Evolutionary conservation across 2,113 vertebrate species (phyloP).

Genomic region (Apodemus sylvaticus): DNA sequence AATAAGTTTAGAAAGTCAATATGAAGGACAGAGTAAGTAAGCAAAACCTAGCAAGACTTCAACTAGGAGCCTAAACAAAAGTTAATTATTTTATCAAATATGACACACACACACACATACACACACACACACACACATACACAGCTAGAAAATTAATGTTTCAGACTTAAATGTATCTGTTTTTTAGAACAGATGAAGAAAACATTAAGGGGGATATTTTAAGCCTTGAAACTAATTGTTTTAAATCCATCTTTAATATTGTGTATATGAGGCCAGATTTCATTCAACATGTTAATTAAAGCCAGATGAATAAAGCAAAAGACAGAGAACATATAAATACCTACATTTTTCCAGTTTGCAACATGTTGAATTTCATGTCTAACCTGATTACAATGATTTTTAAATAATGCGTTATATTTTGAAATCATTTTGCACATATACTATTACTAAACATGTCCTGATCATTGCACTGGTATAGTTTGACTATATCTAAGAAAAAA

Average conservation of each 20-base stretch:
- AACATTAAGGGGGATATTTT: background rate
- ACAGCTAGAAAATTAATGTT: conserved; percentile 5
- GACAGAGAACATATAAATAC: background rate
- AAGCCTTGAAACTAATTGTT: conserved; percentile 26
- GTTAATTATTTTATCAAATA: conserved; percentile 16
- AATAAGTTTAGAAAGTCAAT: conserved; percentile 11
- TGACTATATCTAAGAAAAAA: background rate
- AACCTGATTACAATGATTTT: background rate
- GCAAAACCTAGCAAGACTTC: background rate
- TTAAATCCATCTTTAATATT: conserved; percentile 21
- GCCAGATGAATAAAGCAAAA: conserved; percentile 5
- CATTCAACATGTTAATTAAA: conserved; percentile 40
- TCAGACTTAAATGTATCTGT: conserved; percentile 3
- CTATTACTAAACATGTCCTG: background rate
- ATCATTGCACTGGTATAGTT: background rate
- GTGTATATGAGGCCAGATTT: background rate
- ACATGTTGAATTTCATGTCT: background rate
- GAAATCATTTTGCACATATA: background rate
- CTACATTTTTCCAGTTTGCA: background rate
- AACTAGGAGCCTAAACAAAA: background rate
- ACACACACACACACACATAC: background rate
- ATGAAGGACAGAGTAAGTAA: conserved; percentile 4
- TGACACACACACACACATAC: background rate
- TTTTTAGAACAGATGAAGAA: conserved; percentile 1
- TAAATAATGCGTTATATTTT: background rate